phyloP scores from a whole-genome alignment of 2,113 vertebrate species.

The Oostethus manadensis region DNA sequence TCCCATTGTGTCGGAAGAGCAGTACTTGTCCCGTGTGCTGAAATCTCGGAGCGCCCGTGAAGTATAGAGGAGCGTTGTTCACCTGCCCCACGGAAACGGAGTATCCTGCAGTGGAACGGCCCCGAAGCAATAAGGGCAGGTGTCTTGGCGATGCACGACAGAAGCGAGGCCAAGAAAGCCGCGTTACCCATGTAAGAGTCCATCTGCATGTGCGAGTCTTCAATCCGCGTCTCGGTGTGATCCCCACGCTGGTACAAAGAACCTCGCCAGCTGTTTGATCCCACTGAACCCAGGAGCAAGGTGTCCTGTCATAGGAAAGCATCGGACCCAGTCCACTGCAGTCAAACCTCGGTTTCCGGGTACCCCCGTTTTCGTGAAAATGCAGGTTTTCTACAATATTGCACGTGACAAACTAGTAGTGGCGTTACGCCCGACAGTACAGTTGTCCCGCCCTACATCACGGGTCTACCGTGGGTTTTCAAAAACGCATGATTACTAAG shows the following conservation, averaged over 20 bases:
- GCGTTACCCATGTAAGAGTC: constrained; percentile 67
- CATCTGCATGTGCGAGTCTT: constrained; percentile 31
- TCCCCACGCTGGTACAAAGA: constrained; percentile 25
- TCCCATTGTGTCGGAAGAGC: constrained; percentile 33
- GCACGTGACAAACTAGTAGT: too few species aligned
- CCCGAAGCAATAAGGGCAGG: neutral
- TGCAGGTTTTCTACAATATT: too few species aligned
- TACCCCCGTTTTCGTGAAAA: too few species aligned
- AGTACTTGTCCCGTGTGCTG: constrained; percentile 59
- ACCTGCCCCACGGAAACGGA: constrained; percentile 56
- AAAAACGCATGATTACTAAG: too few species aligned
- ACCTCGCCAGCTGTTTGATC: constrained; percentile 58
- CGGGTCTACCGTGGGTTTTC: too few species aligned
- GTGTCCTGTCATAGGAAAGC: constrained; percentile 42
- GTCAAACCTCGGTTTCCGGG: too few species aligned
- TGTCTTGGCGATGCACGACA: neutral
- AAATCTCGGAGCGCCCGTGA: constrained; percentile 68
- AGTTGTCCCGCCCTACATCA: too few species aligned
- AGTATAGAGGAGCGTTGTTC: constrained; percentile 31
- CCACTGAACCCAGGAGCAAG: constrained; percentile 65
- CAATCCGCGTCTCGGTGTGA: neutral
- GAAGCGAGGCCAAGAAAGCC: too few species aligned
- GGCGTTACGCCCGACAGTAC: too few species aligned
- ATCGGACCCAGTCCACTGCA: neutral
- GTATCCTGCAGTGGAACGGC: constrained; percentile 63